Percentiles rank a stretch among this genome's conserved stretches.
phyloP scores from a whole-genome alignment of 2,113 vertebrate genomes.

The Siphamia tubifer region DNA sequence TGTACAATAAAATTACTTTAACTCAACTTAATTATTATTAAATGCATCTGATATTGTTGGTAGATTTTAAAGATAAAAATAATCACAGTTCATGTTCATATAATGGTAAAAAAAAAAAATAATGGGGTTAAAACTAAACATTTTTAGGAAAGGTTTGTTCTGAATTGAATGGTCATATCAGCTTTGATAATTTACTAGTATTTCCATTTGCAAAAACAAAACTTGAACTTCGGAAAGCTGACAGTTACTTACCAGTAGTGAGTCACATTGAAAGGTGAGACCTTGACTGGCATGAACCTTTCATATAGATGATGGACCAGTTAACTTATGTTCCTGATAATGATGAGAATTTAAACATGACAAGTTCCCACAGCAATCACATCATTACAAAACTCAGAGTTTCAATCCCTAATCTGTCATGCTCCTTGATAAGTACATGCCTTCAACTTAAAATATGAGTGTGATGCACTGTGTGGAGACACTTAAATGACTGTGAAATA shows the following conservation, averaged over 20 bases:
- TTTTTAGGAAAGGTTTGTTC: too few species aligned
- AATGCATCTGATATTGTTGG: background rate
- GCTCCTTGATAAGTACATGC: rapidly evolving
- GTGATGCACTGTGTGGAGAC: background rate
- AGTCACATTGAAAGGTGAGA: slow-evolving; percentile 43
- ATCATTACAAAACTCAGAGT: background rate
- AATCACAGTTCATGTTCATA: too few species aligned
- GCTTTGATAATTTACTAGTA: too few species aligned
- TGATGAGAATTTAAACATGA: background rate
- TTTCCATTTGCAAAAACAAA: too few species aligned
- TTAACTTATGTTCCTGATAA: background rate
- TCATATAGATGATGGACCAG: background rate
- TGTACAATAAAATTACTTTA: background rate
- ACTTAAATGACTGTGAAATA: too few species aligned
- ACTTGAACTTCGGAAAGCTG: background rate
- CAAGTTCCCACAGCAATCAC: slow-evolving; percentile 15
- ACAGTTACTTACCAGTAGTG: background rate
- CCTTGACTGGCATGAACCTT: background rate
- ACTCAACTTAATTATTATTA: background rate
- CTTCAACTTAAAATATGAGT: background rate
- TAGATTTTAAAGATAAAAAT: background rate
- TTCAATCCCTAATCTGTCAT: background rate
- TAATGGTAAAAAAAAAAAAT: too few species aligned
- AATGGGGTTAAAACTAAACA: too few species aligned
- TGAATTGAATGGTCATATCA: too few species aligned